Conservation (phyloP, 2,113 vertebrate species). For the Cisticola juncidis region DNA sequence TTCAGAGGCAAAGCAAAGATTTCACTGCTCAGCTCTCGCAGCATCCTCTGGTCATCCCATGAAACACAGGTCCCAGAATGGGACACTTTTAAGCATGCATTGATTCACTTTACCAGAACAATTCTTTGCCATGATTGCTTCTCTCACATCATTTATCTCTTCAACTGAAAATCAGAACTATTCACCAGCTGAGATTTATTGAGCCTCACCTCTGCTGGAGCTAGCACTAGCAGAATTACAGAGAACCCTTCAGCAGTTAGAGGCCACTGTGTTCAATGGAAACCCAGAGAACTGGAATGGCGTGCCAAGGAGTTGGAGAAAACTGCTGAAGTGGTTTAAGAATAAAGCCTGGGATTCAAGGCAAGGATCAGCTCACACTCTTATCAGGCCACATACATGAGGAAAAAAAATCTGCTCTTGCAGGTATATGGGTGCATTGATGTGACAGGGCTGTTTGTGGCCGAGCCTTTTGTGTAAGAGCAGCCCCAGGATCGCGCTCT, state of each 20-base stretch:
- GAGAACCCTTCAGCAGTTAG: neutral
- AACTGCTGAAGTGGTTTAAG: neutral
- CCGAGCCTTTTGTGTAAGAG: neutral
- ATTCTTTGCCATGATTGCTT: neutral
- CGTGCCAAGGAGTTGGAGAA: neutral
- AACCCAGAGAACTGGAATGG: neutral
- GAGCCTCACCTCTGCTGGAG: neutral
- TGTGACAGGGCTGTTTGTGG: neutral
- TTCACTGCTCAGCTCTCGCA: neutral
- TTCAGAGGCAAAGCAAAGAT: neutral
- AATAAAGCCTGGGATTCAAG: neutral
- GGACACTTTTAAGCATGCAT: neutral
- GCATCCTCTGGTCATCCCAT: neutral
- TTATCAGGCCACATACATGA: neutral
- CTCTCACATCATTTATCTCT: neutral
- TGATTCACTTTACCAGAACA: neutral
- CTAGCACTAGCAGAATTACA: neutral
- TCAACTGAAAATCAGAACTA: neutral
- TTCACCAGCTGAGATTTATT: neutral
- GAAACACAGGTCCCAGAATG: neutral
- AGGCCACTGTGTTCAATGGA: neutral
- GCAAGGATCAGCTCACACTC: neutral
- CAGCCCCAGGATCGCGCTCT: fast-evolving
- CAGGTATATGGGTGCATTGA: fast-evolving
- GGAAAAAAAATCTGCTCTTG: neutral